Percentiles rank a stretch among this genome's conserved stretches.
Evolutionary conservation across 2,113 vertebrate species (phyloP).

Genomic region (Bujurquina vittata): DNA sequence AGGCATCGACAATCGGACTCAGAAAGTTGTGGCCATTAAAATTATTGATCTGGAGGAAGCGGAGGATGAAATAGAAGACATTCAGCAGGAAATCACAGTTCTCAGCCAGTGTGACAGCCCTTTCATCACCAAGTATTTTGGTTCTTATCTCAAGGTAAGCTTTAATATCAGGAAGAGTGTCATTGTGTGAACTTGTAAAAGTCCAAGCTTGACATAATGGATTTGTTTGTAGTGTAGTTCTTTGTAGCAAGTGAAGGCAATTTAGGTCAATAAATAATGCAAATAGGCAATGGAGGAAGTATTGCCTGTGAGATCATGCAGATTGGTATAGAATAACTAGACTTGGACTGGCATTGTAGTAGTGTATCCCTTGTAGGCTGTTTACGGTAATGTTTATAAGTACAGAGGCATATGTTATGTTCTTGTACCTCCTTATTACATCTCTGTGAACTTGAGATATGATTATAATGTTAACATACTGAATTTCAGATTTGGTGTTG

Average conservation of each 20-base stretch:
- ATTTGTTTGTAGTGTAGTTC: conserved; percentile 12
- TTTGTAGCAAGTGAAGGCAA: conserved; percentile 14
- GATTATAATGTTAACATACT: background rate
- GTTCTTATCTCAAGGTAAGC: conserved; percentile 97
- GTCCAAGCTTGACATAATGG: background rate
- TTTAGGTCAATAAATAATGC: conserved; percentile 65
- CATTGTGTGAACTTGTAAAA: background rate
- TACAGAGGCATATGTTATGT: background rate
- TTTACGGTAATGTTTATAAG: background rate
- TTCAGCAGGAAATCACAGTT: conserved; percentile 98
- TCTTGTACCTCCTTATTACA: background rate
- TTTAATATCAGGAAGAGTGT: background rate
- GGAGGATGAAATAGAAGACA: conserved; percentile 98
- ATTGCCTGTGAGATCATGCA: conserved; percentile 22
- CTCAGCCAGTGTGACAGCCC: conserved; percentile 98
- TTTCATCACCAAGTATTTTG: conserved; percentile 97
- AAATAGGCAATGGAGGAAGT: conserved; percentile 36
- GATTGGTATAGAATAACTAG: background rate
- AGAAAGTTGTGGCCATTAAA: conserved; percentile 98
- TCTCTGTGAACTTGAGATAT: background rate
- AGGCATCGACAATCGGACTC: conserved; percentile 97
- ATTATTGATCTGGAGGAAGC: conserved; percentile 99
- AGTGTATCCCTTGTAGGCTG: background rate
- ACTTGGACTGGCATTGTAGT: background rate
- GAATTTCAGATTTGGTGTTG: background rate